Base-by-base conservation (phyloP, 2,888 invertebrate species). In the Acanthococcus lagerstroemiae region DNA sequence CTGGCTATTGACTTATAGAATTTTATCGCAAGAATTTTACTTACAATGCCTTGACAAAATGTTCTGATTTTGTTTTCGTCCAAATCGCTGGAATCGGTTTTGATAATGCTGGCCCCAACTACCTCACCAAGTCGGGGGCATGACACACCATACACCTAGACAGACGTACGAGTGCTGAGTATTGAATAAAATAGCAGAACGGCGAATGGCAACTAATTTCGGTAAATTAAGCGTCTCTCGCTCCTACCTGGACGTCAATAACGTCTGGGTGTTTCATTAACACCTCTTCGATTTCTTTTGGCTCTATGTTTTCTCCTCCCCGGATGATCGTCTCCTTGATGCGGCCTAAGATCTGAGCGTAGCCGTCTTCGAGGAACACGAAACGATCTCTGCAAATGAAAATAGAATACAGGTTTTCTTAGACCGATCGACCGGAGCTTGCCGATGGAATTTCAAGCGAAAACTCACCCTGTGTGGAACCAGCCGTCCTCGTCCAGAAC, bases 361-460 rank as follows among this genome's bases (percentile, higher is more conserved):
- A 72, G 17, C 72, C 72, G n/a, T 70, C 67, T 71, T 82, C 80
- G 46, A 80, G 78, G 69, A 91, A 77, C 0, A 82, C 74, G 69
- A 86, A 86, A 69, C 84, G 80, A 74, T 91, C 90, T 0, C 88
- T 87, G n/a, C n/a, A n/a, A n/a, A n/a, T n/a, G n/a, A n/a, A n/a
- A n/a, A n/a, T n/a, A n/a, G n/a, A n/a, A n/a, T n/a, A n/a, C n/a
- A n/a, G n/a, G n/a, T n/a, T n/a, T n/a, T n/a, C n/a, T n/a, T n/a
- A n/a, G n/a, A n/a, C n/a, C n/a, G n/a, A n/a, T n/a, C n/a, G n/a
- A n/a, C n/a, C n/a, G n/a, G n/a, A n/a, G n/a, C n/a, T n/a, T n/a
- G n/a, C n/a, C n/a, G n/a, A n/a, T n/a, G n/a, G n/a, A n/a, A n/a
- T n/a, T n/a, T n/a, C n/a, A n/a, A n/a, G n/a, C n/a, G n/a, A n/a